Evolutionary conservation across 1,140 invertebrate genomes (phyloP).

Genomic region (Dysdera silvatica): DNA sequence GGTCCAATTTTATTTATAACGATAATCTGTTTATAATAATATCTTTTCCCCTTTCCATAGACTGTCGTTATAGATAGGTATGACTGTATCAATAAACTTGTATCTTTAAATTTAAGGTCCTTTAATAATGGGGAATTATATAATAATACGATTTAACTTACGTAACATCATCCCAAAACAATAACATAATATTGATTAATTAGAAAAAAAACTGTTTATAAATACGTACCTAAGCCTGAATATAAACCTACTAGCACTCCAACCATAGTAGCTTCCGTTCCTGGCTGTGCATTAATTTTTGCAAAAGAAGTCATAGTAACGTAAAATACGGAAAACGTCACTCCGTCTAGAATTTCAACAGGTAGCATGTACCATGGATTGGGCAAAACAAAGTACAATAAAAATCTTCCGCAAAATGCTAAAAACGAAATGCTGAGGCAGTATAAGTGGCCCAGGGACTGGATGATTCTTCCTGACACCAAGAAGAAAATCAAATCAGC

Average conservation of each 20-base stretch:
- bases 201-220: conserved; percentile 51
- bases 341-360: conserved; percentile 73
- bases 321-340: conserved; percentile 80
- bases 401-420: conserved; percentile 63
- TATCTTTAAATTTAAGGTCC: no score
- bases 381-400: conserved; percentile 66
- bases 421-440: conserved; percentile 71
- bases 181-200: neutral
- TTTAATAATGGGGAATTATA: no score
- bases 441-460: conserved; percentile 69
- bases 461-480: conserved; percentile 67
- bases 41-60: no score
- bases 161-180: neutral
- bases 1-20: no score
- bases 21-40: no score
- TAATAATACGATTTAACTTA: neutral
- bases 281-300: conserved; percentile 70
- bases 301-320: conserved; percentile 80
- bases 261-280: conserved; percentile 66
- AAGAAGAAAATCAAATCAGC: conserved; percentile 84
- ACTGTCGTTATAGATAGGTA: no score
- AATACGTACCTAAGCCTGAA: conserved; percentile 34
- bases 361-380: conserved; percentile 75
- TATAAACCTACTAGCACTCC: conserved; percentile 54
- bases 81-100: no score